Evolutionary conservation across 2,888 invertebrate genomes (phyloP), one percentile per base, ranked within the genome.

Genomic region (Mimumesa dahlbomi): DNA sequence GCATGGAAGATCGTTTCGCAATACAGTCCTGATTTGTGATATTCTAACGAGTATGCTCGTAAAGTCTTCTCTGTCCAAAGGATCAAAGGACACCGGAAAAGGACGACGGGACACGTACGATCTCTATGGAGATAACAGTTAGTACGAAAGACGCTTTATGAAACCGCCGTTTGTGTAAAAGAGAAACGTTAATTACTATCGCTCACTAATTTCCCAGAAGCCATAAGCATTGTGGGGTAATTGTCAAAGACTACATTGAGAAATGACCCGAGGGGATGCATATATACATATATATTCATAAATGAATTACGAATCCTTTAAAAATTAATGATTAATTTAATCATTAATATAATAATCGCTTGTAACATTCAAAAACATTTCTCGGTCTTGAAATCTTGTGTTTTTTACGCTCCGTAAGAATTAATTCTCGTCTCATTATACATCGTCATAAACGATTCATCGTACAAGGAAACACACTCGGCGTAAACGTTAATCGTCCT

Each of bases 131-230:
- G 45, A n/a, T 53, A 42, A 48, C 50, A 21, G 38, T 40, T 31
- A 42, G 49, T 22, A 38, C 45, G 59, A 69, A 73, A 73, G 79
- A 76, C 54, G 57, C 79, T 76, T 74, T 79, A 63, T 66, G 61
- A 46, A 49, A n/a, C 18, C 53, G 11, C 13, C 69, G 67, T 74
- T 69, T 65, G 62, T 36, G 53, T 70, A 49, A 71, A 68, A 77
- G 68, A 43, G 75, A 79, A 78, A 71, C 73, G 69, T 52, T 82
- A 82, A 82, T 82, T 79, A 82, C 81, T 78, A 79, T 78, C 71
- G 58, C 67, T 73, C 66, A 45, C 77, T 79, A 69, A 73, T 73
- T 75, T 65, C 71, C 65, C 71, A 64, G 66, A 77, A 73, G 75
- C 62, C 56, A 61, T 45, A n/a, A 43, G 52, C 69, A 64, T 66